Conservation (phyloP, 2,888 invertebrate genomes). For the Coecobrya sp. region DNA sequence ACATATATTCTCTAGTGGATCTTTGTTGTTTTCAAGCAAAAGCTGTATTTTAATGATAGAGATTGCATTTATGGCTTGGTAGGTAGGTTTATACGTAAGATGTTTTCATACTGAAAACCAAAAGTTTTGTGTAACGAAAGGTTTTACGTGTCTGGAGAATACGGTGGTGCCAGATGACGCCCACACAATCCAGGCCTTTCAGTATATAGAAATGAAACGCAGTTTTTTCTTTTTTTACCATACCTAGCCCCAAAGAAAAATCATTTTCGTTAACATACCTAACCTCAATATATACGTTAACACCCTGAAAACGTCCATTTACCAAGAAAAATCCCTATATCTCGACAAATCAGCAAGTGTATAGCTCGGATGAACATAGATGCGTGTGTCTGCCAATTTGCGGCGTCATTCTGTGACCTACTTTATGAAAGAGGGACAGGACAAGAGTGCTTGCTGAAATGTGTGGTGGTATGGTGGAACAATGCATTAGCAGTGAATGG, state of each 20-base stretch:
- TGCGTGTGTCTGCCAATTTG: background rate
- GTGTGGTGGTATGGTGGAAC: background rate
- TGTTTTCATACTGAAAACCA: background rate
- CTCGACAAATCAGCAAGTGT: background rate
- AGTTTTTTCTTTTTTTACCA: background rate
- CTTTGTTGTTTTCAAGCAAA: background rate
- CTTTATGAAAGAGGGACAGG: slow-evolving; percentile 41
- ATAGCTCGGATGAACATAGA: background rate
- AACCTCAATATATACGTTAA: background rate
- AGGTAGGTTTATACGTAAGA: too few species aligned
- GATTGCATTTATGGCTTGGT: too few species aligned
- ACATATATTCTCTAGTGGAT: background rate
- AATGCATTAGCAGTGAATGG: too few species aligned
- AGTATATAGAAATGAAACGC: too few species aligned
- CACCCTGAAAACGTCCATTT: background rate
- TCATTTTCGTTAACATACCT: too few species aligned
- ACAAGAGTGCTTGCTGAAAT: too few species aligned
- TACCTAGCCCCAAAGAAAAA: background rate
- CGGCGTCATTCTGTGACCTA: slow-evolving; percentile 43
- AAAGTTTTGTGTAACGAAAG: background rate
- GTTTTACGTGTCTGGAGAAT: background rate
- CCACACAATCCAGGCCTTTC: background rate
- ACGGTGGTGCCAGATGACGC: background rate
- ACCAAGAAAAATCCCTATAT: background rate
- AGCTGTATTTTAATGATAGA: background rate